A percentile compares a stretch with the other conserved stretches of the same genome.
phyloP scores from a whole-genome alignment of 2,888 invertebrate genomes.

The Slavum lentiscoides region DNA sequence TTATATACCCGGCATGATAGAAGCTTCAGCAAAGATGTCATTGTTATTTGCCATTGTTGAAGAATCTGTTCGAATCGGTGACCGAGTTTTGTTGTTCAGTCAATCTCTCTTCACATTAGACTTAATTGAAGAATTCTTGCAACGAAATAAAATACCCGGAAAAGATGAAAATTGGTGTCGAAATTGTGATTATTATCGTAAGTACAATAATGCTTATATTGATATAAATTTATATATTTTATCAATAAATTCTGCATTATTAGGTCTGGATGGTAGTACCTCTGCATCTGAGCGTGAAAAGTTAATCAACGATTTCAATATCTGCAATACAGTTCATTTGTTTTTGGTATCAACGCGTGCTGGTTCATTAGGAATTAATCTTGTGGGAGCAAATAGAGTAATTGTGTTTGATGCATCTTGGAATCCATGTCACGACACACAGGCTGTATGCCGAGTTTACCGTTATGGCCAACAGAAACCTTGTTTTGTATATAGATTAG shows the following conservation, averaged over 20 bases:
- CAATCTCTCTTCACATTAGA: conserved; percentile 94
- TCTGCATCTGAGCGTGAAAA: conserved; percentile 92
- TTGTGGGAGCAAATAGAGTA: conserved; percentile 95
- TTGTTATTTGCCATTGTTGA: conserved; percentile 88
- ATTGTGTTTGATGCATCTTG: conserved; percentile 97
- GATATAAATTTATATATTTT: neutral
- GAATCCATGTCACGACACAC: conserved; percentile 99
- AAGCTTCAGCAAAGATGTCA: conserved; percentile 94
- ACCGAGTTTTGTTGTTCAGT: conserved; percentile 91
- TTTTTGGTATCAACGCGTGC: conserved; percentile 96
- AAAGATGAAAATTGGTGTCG: conserved; percentile 76
- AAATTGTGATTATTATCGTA: conserved; percentile 87
- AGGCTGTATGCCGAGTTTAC: conserved; percentile 95
- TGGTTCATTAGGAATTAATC: conserved; percentile 94
- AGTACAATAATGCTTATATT: conserved; percentile 61
- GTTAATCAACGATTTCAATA: conserved; percentile 94
- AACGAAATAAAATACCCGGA: conserved; percentile 67
- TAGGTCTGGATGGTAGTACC: conserved; percentile 93
- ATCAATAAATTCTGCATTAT: neutral
- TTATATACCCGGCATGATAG: conserved; percentile 85
- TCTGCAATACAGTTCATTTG: conserved; percentile 80
- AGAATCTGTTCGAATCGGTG: conserved; percentile 83
- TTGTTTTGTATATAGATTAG: conserved; percentile 93
- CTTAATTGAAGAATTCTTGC: conserved; percentile 90
- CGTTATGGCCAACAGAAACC: conserved; percentile 92